Evolutionary conservation across 2,888 invertebrate genomes (phyloP).

Genomic region (Dicycla oo): DNA sequence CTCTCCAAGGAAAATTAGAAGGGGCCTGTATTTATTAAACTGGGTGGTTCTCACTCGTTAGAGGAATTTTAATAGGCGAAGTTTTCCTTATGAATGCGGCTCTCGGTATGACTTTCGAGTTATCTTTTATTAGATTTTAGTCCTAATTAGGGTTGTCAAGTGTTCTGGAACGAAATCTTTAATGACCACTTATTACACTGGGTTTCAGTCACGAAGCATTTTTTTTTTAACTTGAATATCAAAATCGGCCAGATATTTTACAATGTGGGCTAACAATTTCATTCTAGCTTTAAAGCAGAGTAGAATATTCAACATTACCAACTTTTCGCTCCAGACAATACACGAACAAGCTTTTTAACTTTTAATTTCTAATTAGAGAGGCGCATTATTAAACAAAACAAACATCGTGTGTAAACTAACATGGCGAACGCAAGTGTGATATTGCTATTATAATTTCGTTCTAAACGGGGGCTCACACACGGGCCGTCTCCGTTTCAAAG

Average conservation of each 20-base stretch:
- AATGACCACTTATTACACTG: slow-evolving; percentile 73
- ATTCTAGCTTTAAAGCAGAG: slow-evolving; percentile 20
- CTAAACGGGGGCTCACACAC: slow-evolving; percentile 72
- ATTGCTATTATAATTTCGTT: slow-evolving; percentile 82
- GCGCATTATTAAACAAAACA: slow-evolving; percentile 70
- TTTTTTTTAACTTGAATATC: slow-evolving; percentile 39
- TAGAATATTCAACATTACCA: slow-evolving; percentile 41
- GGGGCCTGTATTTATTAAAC: slow-evolving; percentile 89
- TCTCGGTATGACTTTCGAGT: slow-evolving; percentile 83
- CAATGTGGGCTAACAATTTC: slow-evolving; percentile 33
- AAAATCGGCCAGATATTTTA: slow-evolving; percentile 12
- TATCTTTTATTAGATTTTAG: slow-evolving; percentile 89
- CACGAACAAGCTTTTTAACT: slow-evolving; percentile 77
- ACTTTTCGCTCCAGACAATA: slow-evolving; percentile 56
- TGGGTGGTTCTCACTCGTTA: slow-evolving; percentile 87
- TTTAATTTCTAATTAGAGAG: slow-evolving; percentile 77
- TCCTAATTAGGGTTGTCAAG: slow-evolving; percentile 87
- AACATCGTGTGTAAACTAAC: slow-evolving; percentile 74
- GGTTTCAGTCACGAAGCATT: slow-evolving; percentile 28
- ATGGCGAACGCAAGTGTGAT: slow-evolving; percentile 76
- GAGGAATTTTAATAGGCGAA: slow-evolving; percentile 89
- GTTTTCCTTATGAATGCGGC: slow-evolving; percentile 89
- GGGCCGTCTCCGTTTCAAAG: slow-evolving; percentile 82
- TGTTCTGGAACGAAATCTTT: slow-evolving; percentile 83
- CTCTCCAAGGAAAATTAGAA: slow-evolving; percentile 89